phyloP scores from a whole-genome alignment of 1,140 invertebrate genomes.

The Probaryconus sp. region DNA sequence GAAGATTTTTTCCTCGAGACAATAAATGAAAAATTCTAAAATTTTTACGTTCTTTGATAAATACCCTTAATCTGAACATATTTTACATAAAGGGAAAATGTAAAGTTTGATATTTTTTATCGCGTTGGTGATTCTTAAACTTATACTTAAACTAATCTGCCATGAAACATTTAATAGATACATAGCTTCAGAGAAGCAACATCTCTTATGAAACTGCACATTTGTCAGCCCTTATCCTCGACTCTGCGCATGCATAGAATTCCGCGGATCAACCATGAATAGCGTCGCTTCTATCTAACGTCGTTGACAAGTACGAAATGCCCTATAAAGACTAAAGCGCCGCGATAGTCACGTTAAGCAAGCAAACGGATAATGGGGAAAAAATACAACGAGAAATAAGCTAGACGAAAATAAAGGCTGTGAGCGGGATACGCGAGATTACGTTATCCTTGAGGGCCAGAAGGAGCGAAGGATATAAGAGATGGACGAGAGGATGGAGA shows the following conservation, averaged over 20 bases:
- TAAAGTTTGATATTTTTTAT: too few relatives aligned
- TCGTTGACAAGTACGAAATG: conserved; percentile 31
- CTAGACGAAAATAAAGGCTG: conserved; percentile 21
- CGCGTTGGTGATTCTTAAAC: too few relatives aligned
- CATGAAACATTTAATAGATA: conserved; percentile 16
- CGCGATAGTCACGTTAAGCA: conserved; percentile 50
- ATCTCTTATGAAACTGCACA: conserved; percentile 30
- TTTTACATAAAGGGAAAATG: too few relatives aligned
- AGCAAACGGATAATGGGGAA: conserved; percentile 44
- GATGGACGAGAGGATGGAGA: conserved; percentile 31
- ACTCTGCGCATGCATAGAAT: conserved; percentile 59
- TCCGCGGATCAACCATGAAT: conserved; percentile 58
- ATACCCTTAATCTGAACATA: too few relatives aligned
- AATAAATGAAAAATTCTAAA: too few relatives aligned
- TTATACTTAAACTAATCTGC: too few relatives aligned
- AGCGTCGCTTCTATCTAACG: conserved; percentile 39
- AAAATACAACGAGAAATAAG: conserved; percentile 39
- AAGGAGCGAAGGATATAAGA: conserved; percentile 27
- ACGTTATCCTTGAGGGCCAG: conserved; percentile 37
- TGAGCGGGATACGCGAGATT: conserved; percentile 39
- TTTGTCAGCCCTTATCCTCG: conserved; percentile 28
- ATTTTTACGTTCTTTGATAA: too few relatives aligned
- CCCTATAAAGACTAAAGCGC: conserved; percentile 35
- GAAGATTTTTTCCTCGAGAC: too few relatives aligned
- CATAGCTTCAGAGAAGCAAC: conserved; percentile 7